phyloP scores from a whole-genome alignment of 2,797 vertebrate species.

The Scolopax rusticola region DNA sequence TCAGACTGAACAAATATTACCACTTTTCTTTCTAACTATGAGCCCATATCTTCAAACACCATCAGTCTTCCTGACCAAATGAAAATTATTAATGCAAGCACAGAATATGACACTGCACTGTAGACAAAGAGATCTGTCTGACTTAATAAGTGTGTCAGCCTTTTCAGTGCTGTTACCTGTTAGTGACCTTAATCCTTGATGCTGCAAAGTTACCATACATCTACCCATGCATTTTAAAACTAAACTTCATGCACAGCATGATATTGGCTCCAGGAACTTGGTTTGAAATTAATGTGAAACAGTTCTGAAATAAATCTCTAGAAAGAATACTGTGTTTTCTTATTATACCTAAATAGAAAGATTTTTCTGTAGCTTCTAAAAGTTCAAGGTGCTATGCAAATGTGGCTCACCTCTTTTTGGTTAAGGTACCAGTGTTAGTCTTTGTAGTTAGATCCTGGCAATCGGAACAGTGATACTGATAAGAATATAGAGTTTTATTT shows the following conservation, averaged over 20 bases:
- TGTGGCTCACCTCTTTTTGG: neutral
- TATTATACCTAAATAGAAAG: neutral
- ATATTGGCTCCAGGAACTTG: neutral
- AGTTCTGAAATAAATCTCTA: neutral
- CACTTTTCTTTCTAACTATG: neutral
- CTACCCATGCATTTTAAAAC: neutral
- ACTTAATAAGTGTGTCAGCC: neutral
- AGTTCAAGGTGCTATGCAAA: neutral
- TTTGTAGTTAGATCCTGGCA: neutral
- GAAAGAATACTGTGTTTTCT: neutral
- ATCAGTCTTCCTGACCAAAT: neutral
- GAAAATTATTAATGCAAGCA: neutral
- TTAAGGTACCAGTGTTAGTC: neutral
- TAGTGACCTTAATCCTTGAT: neutral
- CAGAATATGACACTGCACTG: neutral
- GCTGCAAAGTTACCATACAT: neutral
- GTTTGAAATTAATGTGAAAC: neutral
- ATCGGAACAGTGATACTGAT: neutral
- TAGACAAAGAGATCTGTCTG: neutral
- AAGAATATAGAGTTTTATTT: neutral
- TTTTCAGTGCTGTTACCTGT: neutral
- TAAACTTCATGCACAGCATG: neutral
- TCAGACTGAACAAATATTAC: neutral
- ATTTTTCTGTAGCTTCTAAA: neutral
- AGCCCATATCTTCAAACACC: neutral